A percentile compares a stretch with the other conserved stretches of the same genome.
Evolutionary conservation across 2,888 invertebrate species (phyloP).

Genomic region (Eumacrocentrus americanus): DNA sequence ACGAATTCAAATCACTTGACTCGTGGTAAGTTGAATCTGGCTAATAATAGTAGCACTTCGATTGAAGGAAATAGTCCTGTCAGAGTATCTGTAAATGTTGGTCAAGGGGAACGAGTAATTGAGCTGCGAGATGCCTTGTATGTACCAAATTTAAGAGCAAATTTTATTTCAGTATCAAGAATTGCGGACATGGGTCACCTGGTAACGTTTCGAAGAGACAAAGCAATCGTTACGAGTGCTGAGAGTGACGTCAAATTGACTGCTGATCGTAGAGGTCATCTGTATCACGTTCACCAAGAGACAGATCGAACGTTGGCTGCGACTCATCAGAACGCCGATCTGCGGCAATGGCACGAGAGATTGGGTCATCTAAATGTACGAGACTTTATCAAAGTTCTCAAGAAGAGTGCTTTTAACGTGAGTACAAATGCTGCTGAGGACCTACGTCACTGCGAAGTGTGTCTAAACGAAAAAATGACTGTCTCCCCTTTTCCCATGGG

Average conservation of each 20-base stretch:
- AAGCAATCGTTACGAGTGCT: background rate
- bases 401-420: constrained; percentile 13
- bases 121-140: background rate
- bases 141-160: background rate
- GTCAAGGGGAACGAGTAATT: background rate
- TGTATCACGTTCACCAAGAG: background rate
- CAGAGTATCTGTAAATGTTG: background rate
- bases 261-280: background rate
- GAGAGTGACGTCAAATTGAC: background rate
- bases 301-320: too few relatives aligned
- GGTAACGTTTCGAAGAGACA: background rate
- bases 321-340: background rate
- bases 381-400: constrained; percentile 17
- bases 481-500: constrained; percentile 19
- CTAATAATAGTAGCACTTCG: background rate
- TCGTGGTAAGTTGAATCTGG: background rate
- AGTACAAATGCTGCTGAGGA: constrained; percentile 7
- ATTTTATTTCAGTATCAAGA: background rate
- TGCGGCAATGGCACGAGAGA: constrained; percentile 31
- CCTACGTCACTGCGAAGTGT: constrained; percentile 22
- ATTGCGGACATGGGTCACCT: background rate
- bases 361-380: constrained; percentile 31
- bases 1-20: background rate
- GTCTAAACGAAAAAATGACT: constrained; percentile 24
- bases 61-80: background rate